Conservation (phyloP, 2,888 invertebrate species). For the Sphaeridia pumilis region DNA sequence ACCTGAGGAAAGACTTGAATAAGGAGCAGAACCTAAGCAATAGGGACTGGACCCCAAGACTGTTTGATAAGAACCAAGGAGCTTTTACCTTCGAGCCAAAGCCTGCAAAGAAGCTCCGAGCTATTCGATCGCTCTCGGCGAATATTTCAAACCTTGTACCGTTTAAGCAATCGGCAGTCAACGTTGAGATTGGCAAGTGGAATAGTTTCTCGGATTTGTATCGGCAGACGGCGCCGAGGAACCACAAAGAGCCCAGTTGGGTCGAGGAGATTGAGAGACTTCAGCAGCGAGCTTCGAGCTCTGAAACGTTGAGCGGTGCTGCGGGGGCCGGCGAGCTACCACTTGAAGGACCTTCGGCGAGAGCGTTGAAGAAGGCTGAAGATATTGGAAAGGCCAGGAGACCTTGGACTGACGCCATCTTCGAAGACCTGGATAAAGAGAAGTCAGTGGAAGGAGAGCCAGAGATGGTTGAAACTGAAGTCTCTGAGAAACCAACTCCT, state of each 20-base stretch:
- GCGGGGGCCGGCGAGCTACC: background rate
- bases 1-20: conserved; percentile 64
- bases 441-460: background rate
- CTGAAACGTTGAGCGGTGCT: conserved; percentile 27
- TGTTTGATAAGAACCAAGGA: conserved; percentile 16
- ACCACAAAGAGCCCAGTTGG: conserved; percentile 33
- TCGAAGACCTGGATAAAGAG: conserved; percentile 34
- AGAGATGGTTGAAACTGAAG: background rate
- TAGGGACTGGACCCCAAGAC: conserved; percentile 34
- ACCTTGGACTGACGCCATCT: conserved; percentile 36
- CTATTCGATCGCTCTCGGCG: conserved; percentile 68
- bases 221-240: conserved; percentile 11
- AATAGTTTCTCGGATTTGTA: conserved; percentile 32
- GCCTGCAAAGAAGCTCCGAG: conserved; percentile 57
- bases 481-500: conserved; percentile 5
- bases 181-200: conserved; percentile 29
- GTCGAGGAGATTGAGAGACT: conserved; percentile 35
- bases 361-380: background rate
- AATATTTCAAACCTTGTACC: conserved; percentile 66
- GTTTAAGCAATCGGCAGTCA: conserved; percentile 16
- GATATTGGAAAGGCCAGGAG: conserved; percentile 18
- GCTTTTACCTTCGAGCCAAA: conserved; percentile 5
- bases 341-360: background rate
- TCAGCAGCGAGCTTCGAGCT: conserved; percentile 20
- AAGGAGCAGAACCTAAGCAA: conserved; percentile 21